These are phyloP conservation scores for Pantherophis guttatus DNA, from an alignment of 2,113 vertebrate genomes.

Conservation along the genomic window DNA sequence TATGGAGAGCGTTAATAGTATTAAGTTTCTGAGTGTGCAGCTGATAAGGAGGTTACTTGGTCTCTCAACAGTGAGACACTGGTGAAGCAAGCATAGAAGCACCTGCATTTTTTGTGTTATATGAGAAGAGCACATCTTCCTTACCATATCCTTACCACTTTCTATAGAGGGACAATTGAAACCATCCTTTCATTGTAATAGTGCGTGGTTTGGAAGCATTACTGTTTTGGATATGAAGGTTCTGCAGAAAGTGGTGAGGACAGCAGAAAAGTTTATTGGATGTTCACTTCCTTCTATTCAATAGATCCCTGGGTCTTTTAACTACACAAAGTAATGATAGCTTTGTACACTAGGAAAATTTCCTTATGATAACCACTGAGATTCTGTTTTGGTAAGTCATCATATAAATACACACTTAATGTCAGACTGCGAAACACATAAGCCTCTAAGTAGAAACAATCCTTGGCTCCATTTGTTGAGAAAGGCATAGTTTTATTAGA, in stretches of 20 bases:
- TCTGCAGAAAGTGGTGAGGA: not conserved
- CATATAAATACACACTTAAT: too few relatives aligned
- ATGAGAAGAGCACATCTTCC: too few relatives aligned
- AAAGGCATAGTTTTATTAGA: too few relatives aligned
- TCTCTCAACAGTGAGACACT: not conserved
- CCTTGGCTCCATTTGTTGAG: too few relatives aligned
- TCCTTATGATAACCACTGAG: too few relatives aligned
- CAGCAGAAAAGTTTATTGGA: not conserved
- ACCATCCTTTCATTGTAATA: not conserved
- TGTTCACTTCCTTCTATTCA: not conserved
- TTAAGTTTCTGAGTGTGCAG: not conserved
- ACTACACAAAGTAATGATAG: too few relatives aligned
- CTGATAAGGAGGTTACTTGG: not conserved
- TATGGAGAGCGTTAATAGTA: not conserved
- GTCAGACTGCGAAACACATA: too few relatives aligned
- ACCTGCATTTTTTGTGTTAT: not conserved
- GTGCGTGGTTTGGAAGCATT: not conserved
- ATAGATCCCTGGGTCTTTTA: too few relatives aligned
- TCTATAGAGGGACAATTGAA: not conserved
- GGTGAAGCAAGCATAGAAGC: not conserved
- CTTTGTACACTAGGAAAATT: too few relatives aligned
- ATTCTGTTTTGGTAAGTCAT: too few relatives aligned
- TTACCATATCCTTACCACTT: not conserved
- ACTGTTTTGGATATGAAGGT: not conserved
- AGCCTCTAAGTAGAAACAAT: too few relatives aligned